Base-by-base conservation (phyloP, 2,797 vertebrate species). In the Gorsachius magnificus region DNA sequence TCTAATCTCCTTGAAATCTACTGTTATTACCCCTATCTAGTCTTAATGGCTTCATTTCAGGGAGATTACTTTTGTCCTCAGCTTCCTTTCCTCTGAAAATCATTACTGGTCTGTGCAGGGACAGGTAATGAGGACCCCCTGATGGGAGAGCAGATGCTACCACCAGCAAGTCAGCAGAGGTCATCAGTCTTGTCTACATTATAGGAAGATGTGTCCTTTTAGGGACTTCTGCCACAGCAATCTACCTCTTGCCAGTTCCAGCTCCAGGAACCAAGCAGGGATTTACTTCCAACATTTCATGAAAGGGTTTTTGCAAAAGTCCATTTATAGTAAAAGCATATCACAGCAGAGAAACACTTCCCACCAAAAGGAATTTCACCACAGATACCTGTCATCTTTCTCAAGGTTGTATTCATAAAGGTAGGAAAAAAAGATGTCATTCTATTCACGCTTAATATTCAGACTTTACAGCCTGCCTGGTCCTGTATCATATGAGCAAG, bases 91-190 rank as follows among this genome's bases (percentile, higher is more conserved):
- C 60, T 77, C 78, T 87, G 70, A 80, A 92, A 93, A 92, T 82
- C 68, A 66, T 87, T 79, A 60, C 45, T 79, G 60, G 26, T 72
- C 41, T 87, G n/a, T 79, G 38, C 3, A 5, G 89, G 81, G 77
- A 88, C 83, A 83, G 38, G 70, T 71, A 91, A 88, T 76, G 77
- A 93, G 86, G 31, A 96, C 50, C 28, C 71, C 90, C 90, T 85
- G 90, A 77, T 87, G 93, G 56, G 92, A 92, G 17, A 96, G 80
- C 95, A 96, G 94, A 84, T 97, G 93, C 38, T 95, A 25, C 57
- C 66, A 88, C 72, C 75, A 90, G 51, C 19, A 74, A 87, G 56
- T 74, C 81, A 90, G 45, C 75, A 89, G 87, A 87, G 81, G 89
- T 87, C 70, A 82, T 87, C 90, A 58, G 56, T 96, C 90, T 94